phyloP scores from a whole-genome alignment of 2,888 invertebrate genomes.

The Protophormia terraenovae region DNA sequence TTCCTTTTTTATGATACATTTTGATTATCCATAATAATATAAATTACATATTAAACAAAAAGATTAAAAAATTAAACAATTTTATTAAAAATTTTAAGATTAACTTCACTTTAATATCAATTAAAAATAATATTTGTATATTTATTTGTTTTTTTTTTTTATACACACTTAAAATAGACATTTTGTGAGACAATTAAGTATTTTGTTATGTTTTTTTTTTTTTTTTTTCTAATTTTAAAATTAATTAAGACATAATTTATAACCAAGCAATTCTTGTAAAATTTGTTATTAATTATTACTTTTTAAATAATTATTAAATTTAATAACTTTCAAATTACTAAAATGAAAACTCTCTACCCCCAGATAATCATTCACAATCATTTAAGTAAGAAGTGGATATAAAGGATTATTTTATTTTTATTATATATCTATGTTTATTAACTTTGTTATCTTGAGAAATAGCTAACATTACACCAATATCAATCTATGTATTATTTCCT shows the following conservation, averaged over 20 bases:
- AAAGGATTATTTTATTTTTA: background rate
- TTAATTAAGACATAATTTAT: slow-evolving; percentile 43
- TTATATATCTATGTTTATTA: background rate
- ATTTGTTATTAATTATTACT: slow-evolving; percentile 37
- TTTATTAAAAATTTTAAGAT: background rate
- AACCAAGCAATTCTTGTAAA: slow-evolving; percentile 26
- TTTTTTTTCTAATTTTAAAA: slow-evolving; percentile 15
- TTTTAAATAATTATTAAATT: slow-evolving; percentile 31
- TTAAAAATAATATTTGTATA: background rate
- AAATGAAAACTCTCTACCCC: background rate
- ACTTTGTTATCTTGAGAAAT: background rate
- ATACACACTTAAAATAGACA: background rate
- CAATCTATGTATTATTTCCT: background rate
- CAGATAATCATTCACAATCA: background rate
- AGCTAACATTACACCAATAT: background rate
- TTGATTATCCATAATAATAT: background rate
- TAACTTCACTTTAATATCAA: background rate
- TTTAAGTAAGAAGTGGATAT: background rate
- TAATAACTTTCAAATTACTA: background rate
- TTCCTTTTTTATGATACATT: slow-evolving; percentile 14
- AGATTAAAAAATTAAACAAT: background rate
- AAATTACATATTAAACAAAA: background rate
- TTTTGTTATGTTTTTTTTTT: slow-evolving; percentile 34
- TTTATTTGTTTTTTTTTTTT: background rate
- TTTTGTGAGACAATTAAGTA: slow-evolving; percentile 9